phyloP scores from a whole-genome alignment of 2,113 vertebrate species.

The Ammospiza nelsoni region DNA sequence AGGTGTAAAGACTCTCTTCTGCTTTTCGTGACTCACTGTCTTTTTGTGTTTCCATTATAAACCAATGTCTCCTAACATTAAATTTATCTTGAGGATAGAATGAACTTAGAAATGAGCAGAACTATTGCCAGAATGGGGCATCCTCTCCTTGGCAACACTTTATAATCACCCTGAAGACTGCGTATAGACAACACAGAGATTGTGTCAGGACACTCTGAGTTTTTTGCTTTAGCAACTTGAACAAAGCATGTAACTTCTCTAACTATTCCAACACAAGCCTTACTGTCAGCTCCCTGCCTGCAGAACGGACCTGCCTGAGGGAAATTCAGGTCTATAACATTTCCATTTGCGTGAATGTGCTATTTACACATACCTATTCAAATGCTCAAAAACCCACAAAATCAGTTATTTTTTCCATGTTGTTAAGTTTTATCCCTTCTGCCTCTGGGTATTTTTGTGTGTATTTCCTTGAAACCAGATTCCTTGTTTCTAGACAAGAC shows the following conservation, averaged over 20 bases:
- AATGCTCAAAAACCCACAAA: neutral
- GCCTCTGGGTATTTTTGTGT: neutral
- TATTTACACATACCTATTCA: neutral
- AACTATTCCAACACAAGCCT: neutral
- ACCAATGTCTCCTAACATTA: neutral
- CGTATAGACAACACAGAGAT: rapidly evolving
- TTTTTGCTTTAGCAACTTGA: neutral
- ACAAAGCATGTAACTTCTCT: neutral
- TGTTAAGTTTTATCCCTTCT: neutral
- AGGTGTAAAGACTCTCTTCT: neutral
- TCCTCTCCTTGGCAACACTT: neutral
- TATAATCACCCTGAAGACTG: neutral
- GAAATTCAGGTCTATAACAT: neutral
- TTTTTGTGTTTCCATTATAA: neutral
- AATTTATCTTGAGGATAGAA: neutral
- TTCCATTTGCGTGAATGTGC: neutral
- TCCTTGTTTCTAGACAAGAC: neutral
- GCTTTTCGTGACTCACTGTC: neutral
- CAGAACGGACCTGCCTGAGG: neutral
- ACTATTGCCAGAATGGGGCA: neutral
- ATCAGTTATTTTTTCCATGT: neutral
- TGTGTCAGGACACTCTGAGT: neutral
- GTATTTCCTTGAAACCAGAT: neutral
- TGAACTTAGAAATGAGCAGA: neutral
- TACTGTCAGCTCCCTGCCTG: neutral